phyloP scores from a whole-genome alignment of 1,140 invertebrate species.

The Drosophila fuyamai region DNA sequence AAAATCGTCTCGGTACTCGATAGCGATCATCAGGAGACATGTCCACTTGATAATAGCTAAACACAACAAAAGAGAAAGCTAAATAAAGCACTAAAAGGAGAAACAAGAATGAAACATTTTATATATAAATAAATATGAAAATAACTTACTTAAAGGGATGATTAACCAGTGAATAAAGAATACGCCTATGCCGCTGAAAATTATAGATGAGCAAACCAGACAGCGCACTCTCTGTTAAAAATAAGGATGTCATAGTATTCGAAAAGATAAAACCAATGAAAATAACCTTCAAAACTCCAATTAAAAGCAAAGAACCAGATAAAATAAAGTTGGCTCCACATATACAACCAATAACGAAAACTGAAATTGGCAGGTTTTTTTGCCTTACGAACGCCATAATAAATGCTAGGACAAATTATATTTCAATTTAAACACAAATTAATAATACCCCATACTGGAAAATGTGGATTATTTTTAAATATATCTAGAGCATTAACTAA shows the following conservation, averaged over 20 bases:
- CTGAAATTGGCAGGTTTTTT: background rate
- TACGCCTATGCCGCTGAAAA: constrained; percentile 6
- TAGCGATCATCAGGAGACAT: constrained; percentile 25
- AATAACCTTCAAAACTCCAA: constrained; percentile 8
- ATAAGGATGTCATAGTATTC: too few relatives aligned
- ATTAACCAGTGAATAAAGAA: constrained; percentile 32
- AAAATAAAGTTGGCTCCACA: background rate
- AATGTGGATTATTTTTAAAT: background rate
- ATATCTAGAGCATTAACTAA: background rate
- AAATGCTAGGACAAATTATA: background rate
- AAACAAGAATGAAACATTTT: too few relatives aligned
- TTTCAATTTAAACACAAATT: background rate
- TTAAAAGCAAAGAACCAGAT: constrained; percentile 1
- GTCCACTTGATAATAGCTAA: constrained; percentile 27
- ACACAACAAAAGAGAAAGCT: constrained; percentile 18
- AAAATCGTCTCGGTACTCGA: background rate
- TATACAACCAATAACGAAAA: constrained; percentile 7
- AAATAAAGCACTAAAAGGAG: constrained; percentile 5
- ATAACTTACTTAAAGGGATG: constrained; percentile 9
- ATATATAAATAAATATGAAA: background rate
- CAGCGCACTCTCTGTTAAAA: background rate
- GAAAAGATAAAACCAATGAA: background rate
- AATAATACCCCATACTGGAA: too few relatives aligned
- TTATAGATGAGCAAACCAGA: constrained; percentile 7
- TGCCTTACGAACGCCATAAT: background rate